A percentile compares a stretch with the other conserved stretches of the same genome.
Conservation (phyloP, 1,140 invertebrate species). For the Maniola jurtina region DNA sequence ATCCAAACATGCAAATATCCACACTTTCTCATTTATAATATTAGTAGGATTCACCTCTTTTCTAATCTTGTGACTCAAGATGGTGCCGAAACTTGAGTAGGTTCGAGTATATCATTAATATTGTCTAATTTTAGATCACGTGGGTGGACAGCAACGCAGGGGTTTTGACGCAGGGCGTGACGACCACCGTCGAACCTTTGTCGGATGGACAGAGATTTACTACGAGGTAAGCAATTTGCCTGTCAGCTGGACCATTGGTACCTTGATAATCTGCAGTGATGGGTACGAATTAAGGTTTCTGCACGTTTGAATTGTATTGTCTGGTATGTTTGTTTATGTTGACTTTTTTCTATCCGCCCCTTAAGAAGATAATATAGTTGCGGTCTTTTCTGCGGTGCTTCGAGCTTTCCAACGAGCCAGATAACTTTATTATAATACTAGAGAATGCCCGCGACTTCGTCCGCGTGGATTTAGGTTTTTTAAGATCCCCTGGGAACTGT, state of each 20-base stretch:
- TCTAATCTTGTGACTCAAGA: not conserved
- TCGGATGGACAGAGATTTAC: slow-evolving; percentile 89
- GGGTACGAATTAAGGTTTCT: not conserved
- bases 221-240: slow-evolving; percentile 74
- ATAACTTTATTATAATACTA: no score
- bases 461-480: no score
- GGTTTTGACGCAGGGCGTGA: slow-evolving; percentile 87
- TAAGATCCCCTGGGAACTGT: no score
- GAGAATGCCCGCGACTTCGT: no score
- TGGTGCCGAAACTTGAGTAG: not conserved
- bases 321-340: not conserved
- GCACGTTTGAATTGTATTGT: not conserved
- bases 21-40: not conserved
- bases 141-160: slow-evolving; percentile 95
- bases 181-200: slow-evolving; percentile 86
- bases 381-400: no score
- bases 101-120: slow-evolving; percentile 23
- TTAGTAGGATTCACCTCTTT: not conserved
- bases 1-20: no score
- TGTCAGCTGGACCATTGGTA: slow-evolving; percentile 11
- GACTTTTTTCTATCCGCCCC: not conserved
- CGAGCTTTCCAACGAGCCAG: no score
- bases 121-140: slow-evolving; percentile 83
- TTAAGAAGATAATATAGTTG: no score
- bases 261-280: not conserved